Conservation (phyloP, 2,113 vertebrate genomes). For the Cinclus mexicanus region DNA sequence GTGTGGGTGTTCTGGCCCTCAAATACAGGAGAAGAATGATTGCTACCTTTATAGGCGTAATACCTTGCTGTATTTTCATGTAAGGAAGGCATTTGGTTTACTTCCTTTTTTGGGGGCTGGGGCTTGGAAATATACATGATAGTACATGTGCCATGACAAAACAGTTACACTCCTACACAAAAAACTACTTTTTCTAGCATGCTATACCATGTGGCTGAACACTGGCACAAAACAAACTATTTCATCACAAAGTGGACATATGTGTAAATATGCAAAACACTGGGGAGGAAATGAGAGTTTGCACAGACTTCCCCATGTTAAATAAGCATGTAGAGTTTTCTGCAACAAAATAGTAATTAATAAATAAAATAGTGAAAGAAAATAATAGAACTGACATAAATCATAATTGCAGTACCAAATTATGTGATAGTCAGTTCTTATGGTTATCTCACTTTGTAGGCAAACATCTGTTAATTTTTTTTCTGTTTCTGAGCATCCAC, state of each 20-base stretch:
- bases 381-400: not conserved
- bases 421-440: not conserved
- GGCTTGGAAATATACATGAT: not conserved
- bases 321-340: not conserved
- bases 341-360: not conserved
- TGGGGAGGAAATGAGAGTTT: not conserved
- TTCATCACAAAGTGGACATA: not conserved
- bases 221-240: not conserved
- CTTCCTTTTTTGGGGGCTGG: not conserved
- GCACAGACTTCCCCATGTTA: not conserved
- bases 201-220: not conserved
- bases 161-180: not conserved
- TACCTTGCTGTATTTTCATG: not conserved
- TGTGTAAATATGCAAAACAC: not conserved
- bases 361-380: not conserved
- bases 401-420: not conserved
- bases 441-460: not conserved
- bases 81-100: not conserved
- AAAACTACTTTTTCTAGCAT: not conserved
- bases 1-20: conserved; percentile 54
- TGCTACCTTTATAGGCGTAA: not conserved
- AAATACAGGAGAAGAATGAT: not conserved
- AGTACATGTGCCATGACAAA: not conserved
- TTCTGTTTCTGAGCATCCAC: not conserved
- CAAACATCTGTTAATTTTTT: conserved; percentile 19